Evolutionary conservation across 2,113 vertebrate genomes (phyloP), one percentile per base, ranked within the genome.

Genomic region (rabbit (Oryctolagus cuniculus)): DNA sequence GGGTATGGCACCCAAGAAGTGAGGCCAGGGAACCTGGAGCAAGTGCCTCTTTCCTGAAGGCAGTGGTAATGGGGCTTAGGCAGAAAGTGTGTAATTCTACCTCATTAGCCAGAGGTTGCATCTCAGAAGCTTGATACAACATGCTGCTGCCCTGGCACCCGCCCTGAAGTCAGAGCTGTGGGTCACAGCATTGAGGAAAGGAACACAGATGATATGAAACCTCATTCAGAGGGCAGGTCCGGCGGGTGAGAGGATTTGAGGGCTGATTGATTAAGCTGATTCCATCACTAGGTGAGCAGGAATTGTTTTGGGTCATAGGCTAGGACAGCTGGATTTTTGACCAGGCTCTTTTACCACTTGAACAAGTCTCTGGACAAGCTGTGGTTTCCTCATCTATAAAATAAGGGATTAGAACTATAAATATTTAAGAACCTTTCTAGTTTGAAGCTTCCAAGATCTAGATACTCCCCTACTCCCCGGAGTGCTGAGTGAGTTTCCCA

Each of bases 321-420:
- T 49, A 53, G 84, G 19, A 73, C 31, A 58, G 34, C 31, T 81
- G 81, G 87, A 72, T 49, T 64, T 80, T 13, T 67, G 49, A 27
- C 9, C 36, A 79, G 25, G 38, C 44, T 81, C 87, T 38, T 79
- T 86, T 51, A 82, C 27, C 25, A 66, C 64, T 9, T 44, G 64
- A 53, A 8, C 75, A 79, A 44, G 15, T 90, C 67, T 67, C 63
- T 73, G 55, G 38, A 70, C 11, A 86, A 87, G 63, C 36, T 3
- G 0, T 64, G 36, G 21, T 66, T 96, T 94, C 78, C 44, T 94
- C 38, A 79, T 78, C 36, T 88, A 85, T 31, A 90, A 89, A 78
- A 29, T 24, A 91, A 82, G 66, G 61, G 21, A 3, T 86, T 81
- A 91, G n/a, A 70, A 85, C 66, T 66, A 11, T 80, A 53, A 58